Evolutionary conservation across 2,113 vertebrate species (phyloP).

Genomic region (Neodontobutis hainanensis): DNA sequence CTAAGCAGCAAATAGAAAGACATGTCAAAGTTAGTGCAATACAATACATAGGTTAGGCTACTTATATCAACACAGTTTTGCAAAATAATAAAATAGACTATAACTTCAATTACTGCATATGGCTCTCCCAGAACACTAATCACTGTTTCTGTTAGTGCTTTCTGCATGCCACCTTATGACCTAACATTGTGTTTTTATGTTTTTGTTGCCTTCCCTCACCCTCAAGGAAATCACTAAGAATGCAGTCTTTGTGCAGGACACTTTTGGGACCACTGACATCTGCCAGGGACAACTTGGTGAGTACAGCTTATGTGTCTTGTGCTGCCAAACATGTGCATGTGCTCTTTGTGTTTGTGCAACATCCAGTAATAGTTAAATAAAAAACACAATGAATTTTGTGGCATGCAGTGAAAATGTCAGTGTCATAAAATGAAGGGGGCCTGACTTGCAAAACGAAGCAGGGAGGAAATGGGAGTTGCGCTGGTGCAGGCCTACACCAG

Average conservation of each 20-base stretch:
- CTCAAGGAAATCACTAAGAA: conserved; percentile 75
- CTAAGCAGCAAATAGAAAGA: neutral
- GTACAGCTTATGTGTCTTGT: conserved; percentile 18
- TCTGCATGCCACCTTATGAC: neutral
- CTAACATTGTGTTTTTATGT: neutral
- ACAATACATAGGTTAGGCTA: neutral
- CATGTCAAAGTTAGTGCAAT: neutral
- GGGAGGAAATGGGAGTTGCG: conserved; percentile 8
- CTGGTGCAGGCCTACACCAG: conserved; percentile 9
- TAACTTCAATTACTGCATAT: too few relatives aligned
- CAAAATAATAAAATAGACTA: too few relatives aligned
- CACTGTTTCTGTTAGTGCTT: too few relatives aligned
- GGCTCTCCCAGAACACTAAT: too few relatives aligned
- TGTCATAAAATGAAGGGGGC: neutral
- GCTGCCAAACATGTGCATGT: neutral
- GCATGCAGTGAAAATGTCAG: neutral
- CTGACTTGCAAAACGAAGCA: conserved; percentile 20
- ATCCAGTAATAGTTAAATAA: conserved; percentile 11
- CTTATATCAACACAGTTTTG: too few relatives aligned
- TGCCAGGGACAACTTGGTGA: conserved; percentile 84
- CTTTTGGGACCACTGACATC: conserved; percentile 79
- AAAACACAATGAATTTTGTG: neutral
- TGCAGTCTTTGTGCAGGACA: conserved; percentile 79
- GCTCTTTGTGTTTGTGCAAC: conserved; percentile 8
- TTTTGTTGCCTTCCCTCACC: neutral